Evolutionary conservation across 2,888 invertebrate genomes (phyloP).

Genomic region (Xanthorhoe designata): DNA sequence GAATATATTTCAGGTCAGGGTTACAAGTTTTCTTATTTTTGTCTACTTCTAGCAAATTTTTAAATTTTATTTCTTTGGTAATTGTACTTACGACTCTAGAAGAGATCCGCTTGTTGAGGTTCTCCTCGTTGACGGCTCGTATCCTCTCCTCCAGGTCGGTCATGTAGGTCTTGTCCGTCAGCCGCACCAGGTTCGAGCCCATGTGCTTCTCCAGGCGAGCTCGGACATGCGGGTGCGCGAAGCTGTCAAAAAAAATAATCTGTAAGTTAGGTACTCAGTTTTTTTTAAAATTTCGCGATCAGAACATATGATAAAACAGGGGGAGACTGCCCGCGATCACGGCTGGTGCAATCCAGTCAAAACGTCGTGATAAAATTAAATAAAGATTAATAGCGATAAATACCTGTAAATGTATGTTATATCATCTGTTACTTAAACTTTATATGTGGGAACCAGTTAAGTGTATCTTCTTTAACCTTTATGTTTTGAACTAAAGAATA

Average conservation of each 20-base stretch:
- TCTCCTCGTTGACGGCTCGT: conserved; percentile 87
- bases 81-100: conserved; percentile 84
- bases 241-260: conserved; percentile 68
- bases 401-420: too few relatives aligned
- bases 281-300: too few relatives aligned
- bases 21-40: neutral
- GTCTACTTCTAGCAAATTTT: too few relatives aligned
- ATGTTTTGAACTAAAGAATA: neutral
- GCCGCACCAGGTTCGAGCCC: conserved; percentile 88
- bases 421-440: too few relatives aligned
- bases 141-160: conserved; percentile 87
- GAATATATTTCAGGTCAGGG: neutral
- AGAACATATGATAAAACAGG: too few relatives aligned
- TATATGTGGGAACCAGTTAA: neutral
- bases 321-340: too few relatives aligned
- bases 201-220: conserved; percentile 89
- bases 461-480: neutral
- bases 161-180: conserved; percentile 90
- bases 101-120: conserved; percentile 87
- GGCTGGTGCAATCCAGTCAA: too few relatives aligned
- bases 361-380: too few relatives aligned
- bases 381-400: too few relatives aligned
- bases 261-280: too few relatives aligned
- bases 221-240: conserved; percentile 87
- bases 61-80: too few relatives aligned